Evolutionary conservation across 92 coral and sea anemone genomes (phyloP), one percentile per base, ranked within the genome.

Genomic region (Paragorgia papillata): DNA sequence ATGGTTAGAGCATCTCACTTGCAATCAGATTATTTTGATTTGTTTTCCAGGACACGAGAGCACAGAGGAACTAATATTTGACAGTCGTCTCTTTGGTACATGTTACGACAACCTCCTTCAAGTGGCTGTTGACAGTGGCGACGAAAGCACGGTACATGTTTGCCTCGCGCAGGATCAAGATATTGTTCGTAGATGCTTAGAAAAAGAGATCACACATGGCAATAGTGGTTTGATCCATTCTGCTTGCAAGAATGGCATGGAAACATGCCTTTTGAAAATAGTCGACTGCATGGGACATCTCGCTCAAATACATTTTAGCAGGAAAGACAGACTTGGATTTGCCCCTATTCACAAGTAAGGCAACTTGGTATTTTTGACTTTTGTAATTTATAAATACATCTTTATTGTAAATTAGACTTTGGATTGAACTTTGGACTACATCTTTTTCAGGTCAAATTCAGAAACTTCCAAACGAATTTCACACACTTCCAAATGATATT

Each of bases 341-440:
- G 39, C 77, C 51, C 77, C 77, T 9, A 70, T 70, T 53, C 77
- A 70, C 48, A 70, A 70, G 77, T 70, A 51, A 53, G 59, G 10
- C 22, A 32, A 44, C 53, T 2, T 46, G 74, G 14, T 27, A 13
- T 37, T 37, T 37, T 37, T 37, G 43, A 37, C 6, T 37, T 37
- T 37, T 10, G 43, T 37, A 37, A 37, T 10, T 37, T n/a, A n/a
- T n/a, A n/a, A n/a, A n/a, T n/a, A n/a, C n/a, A n/a, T n/a, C n/a
- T n/a, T n/a, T n/a, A n/a, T n/a, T n/a, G n/a, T n/a, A n/a, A n/a
- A n/a, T n/a, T n/a, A n/a, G n/a, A n/a, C n/a, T n/a, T n/a, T n/a
- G n/a, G n/a, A n/a, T n/a, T n/a, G n/a, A n/a, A n/a, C n/a, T n/a
- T n/a, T n/a, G n/a, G n/a, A n/a, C n/a, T n/a, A n/a, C n/a, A n/a